Evolutionary conservation across 2,113 vertebrate species (phyloP), one percentile per base, ranked within the genome.

Genomic region (Brevimyrus niger): DNA sequence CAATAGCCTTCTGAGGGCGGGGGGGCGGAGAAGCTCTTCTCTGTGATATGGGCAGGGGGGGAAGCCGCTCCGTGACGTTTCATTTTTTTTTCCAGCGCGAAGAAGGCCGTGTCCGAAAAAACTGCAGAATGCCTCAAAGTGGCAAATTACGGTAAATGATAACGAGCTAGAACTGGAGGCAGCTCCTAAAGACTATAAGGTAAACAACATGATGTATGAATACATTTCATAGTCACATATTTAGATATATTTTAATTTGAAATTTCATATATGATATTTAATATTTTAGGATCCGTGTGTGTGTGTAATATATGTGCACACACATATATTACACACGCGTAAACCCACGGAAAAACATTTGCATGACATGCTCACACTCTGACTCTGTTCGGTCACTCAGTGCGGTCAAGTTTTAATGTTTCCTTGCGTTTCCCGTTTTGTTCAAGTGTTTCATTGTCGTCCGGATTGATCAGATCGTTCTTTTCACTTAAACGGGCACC

Each of bases 91-190:
- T 69, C 27, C 61, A 69, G 35, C 23, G 76, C 83, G 48, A 88
- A 46, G 69, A 88, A 53, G 46, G 46, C 88, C n/a, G 88, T 53
- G 88, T 88, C 44, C 15, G 61, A 21, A 46, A 80, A 15, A 35
- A 35, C 73, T 31, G 69, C 76, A 53, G 48, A 84, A 53, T 88
- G 27, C 48, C 69, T 88, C 69, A 88, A 88, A 73, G 69, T 88
- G 88, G 46, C 82, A 88, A 27, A 80, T 50, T 84, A 31, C 73
- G 88, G 50, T 89, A 58, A 88, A 88, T 88, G 48, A 89, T 51
- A 47, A 42, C 65, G 38, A 76, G 47, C 27, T 80, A 17, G 69
- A 88, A 80, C 48, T 88, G 69, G 69, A 69, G 69, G 47, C 88
- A 88, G 88, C 88, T 27, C 69, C 38, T 48, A 53, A 47, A 42